Percentiles rank a stretch among this genome's conserved stretches.
Conservation (phyloP, 2,113 vertebrate genomes). For the Hassar affinis region DNA sequence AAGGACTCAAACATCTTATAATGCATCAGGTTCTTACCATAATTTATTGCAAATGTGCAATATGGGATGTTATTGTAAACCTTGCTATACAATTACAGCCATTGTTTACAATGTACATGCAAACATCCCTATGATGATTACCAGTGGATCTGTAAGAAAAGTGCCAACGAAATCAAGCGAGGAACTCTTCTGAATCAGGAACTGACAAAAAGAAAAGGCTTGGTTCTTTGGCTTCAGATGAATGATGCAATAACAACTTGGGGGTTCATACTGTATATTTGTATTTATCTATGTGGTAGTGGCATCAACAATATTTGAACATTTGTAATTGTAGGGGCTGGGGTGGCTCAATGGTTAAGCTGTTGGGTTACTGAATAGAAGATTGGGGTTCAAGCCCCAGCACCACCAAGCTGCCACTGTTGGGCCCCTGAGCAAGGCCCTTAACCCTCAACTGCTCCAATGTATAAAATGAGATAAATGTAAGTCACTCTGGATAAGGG, state of each 20-base stretch:
- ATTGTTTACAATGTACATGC: neutral
- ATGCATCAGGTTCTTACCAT: neutral
- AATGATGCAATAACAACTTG: neutral
- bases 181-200: neutral
- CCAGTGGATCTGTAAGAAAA: neutral
- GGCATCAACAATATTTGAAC: neutral
- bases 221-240: neutral
- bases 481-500: no score
- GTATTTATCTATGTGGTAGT: neutral
- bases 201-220: neutral
- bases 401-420: no score
- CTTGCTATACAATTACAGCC: slow-evolving; percentile 9
- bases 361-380: no score
- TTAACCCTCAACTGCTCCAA: no score
- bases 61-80: slow-evolving; percentile 1
- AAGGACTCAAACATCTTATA: neutral
- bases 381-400: no score
- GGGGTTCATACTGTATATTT: slow-evolving; percentile 14
- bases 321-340: neutral
- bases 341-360: no score
- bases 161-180: neutral
- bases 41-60: neutral
- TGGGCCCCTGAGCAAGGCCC: no score
- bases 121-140: neutral
- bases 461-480: no score